A percentile compares a stretch with the other conserved stretches of the same genome.
Conservation (phyloP, 2,888 invertebrate genomes). For the Philereme transversata region DNA sequence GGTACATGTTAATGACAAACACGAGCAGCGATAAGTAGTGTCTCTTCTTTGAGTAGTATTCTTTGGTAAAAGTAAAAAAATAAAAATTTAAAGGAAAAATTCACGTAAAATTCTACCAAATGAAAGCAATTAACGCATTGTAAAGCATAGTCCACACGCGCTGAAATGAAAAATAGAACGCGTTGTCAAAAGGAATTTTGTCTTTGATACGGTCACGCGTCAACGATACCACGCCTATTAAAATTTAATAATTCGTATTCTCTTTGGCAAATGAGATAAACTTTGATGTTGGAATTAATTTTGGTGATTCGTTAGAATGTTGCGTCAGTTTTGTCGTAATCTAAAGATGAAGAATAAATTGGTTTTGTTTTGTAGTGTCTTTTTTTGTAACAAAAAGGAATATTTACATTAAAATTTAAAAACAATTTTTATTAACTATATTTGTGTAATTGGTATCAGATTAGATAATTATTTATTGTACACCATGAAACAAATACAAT, state of each 20-base stretch:
- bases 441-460: too few species aligned
- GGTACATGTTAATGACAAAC: too few species aligned
- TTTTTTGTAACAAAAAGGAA: too few species aligned
- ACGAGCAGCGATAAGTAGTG: too few species aligned
- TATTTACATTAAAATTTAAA: too few species aligned
- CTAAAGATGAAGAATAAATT: constrained; percentile 7
- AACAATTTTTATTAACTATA: too few species aligned
- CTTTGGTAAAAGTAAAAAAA: too few species aligned
- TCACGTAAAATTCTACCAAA: constrained; percentile 26
- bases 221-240: constrained; percentile 53
- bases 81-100: too few species aligned
- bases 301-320: constrained; percentile 31
- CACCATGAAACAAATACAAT: too few species aligned
- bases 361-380: too few species aligned
- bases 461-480: too few species aligned
- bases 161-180: constrained; percentile 53
- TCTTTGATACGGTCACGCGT: constrained; percentile 65
- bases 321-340: constrained; percentile 19
- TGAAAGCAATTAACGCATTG: constrained; percentile 48
- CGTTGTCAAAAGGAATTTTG: constrained; percentile 62
- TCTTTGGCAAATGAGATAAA: constrained; percentile 55
- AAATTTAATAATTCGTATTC: constrained; percentile 63
- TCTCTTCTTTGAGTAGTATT: too few species aligned
- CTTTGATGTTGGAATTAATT: constrained; percentile 41
- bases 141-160: constrained; percentile 43